Percentiles rank a stretch among this genome's conserved stretches.
Conservation (phyloP, 2,113 vertebrate species). For the Megaceryle torquata region DNA sequence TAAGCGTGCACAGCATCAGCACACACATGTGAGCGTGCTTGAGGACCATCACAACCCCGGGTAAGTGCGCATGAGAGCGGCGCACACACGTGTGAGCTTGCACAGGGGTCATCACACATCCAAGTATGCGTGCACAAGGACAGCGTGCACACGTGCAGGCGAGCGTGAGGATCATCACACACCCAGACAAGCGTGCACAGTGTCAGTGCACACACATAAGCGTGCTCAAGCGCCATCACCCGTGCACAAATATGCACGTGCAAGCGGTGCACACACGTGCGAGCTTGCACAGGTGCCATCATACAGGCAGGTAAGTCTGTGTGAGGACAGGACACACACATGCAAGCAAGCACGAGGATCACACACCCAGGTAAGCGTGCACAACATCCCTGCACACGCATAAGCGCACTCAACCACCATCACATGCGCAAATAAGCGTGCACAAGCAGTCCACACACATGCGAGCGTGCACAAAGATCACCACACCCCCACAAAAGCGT, state of each 20-base stretch:
- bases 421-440: too few species aligned
- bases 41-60: not conserved
- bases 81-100: accelerated
- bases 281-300: accelerated
- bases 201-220: not conserved
- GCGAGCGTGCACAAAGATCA: too few species aligned
- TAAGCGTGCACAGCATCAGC: not conserved
- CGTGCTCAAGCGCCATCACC: too few species aligned
- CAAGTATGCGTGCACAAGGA: accelerated
- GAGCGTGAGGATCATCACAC: accelerated
- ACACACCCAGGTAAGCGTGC: too few species aligned
- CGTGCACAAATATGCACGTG: too few species aligned
- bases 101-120: accelerated
- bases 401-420: too few species aligned
- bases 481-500: not conserved
- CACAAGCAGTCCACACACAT: too few species aligned
- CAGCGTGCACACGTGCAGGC: accelerated
- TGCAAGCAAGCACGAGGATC: too few species aligned
- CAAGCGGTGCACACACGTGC: not conserved
- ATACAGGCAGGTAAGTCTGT: too few species aligned
- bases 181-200: too few species aligned
- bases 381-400: too few species aligned
- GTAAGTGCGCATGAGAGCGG: not conserved
- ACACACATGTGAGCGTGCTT: not conserved
- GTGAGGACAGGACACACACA: too few species aligned